Conservation (phyloP, 2,888 invertebrate species). For the Glyphotaelius pellucidus region DNA sequence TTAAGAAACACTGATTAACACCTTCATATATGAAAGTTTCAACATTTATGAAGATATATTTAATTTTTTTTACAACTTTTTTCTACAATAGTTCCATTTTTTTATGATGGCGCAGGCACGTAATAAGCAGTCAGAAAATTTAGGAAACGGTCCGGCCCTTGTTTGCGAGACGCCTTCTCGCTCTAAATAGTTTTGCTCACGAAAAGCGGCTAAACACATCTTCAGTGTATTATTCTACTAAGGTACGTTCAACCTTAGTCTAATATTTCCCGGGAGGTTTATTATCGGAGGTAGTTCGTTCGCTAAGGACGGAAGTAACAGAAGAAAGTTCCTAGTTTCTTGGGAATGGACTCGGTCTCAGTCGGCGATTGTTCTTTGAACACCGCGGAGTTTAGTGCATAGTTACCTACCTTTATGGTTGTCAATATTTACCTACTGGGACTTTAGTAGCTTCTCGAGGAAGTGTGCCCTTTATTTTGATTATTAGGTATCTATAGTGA, state of each 20-base stretch:
- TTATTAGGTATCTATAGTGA: background rate
- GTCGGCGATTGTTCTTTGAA: conserved; percentile 20
- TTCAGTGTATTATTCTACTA: conserved; percentile 39
- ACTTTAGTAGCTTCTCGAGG: background rate
- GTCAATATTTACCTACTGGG: background rate
- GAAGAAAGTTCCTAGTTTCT: conserved; percentile 54
- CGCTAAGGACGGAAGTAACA: conserved; percentile 60
- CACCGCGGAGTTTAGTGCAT: background rate
- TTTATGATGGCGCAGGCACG: background rate
- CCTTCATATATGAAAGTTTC: background rate
- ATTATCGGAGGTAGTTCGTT: conserved; percentile 53
- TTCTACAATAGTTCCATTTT: too few species aligned
- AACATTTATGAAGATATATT: background rate
- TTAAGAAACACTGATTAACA: too few species aligned
- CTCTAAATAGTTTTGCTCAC: conserved; percentile 63
- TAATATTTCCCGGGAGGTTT: conserved; percentile 37
- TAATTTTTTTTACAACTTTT: too few species aligned
- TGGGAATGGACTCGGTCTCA: background rate
- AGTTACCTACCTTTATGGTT: background rate
- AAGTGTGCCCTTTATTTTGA: background rate
- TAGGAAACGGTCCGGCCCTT: conserved; percentile 40
- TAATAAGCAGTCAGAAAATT: background rate
- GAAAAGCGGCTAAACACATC: conserved; percentile 60
- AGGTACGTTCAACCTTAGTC: conserved; percentile 35
- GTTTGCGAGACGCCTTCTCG: conserved; percentile 61